Base-by-base conservation (phyloP, 1,140 invertebrate species). In the Drosophila lacteicornis region DNA sequence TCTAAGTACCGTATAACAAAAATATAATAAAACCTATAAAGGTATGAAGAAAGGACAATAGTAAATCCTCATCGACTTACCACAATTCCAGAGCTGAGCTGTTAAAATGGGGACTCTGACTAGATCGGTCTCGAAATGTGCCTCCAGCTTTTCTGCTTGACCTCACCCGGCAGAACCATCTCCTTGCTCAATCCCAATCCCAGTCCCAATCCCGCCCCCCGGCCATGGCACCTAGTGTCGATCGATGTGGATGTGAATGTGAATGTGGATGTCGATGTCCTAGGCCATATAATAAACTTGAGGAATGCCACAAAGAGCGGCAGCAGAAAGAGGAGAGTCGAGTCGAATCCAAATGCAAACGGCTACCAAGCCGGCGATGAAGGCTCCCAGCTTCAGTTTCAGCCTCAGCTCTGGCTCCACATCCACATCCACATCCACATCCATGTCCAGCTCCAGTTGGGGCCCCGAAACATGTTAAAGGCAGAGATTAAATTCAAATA, bases 401-500 rank as follows among this genome's bases (percentile, higher is more conserved):
- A 76, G 38, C 46, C 43, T 47, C 58, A 66, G 62, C 27, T 43
- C 19, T 33, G 40, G 42, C 63, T 61, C 38, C 22, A n/a, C 56
- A 58, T 15, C 53, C 5, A 65, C 40, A 58, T 15, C 53, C 5
- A 65, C 40, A 38, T 19, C 22, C 68, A 73, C 50, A 53, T 30
- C n/a, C 57, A 58, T 59, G 38, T 58, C 46, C 73, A 73, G 74
- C 62, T 77, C 70, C 55, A 82, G 50, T 50, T 75, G 59, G 49
- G 65, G 45, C 61, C 67, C 76, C 61, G 51, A 75, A 87, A 63
- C 76, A 73, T 88, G 80, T 78, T 87, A 82, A 78, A 81, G 83
- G 63, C 73, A 78, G 75, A 86, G 87, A 91, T 91, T 91, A 91
- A 91, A 91, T 86, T 91, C 87, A 91, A 91, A 91, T 91, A 91